Conservation (phyloP, 2,888 invertebrate genomes). For the Chymomyza amoena region DNA sequence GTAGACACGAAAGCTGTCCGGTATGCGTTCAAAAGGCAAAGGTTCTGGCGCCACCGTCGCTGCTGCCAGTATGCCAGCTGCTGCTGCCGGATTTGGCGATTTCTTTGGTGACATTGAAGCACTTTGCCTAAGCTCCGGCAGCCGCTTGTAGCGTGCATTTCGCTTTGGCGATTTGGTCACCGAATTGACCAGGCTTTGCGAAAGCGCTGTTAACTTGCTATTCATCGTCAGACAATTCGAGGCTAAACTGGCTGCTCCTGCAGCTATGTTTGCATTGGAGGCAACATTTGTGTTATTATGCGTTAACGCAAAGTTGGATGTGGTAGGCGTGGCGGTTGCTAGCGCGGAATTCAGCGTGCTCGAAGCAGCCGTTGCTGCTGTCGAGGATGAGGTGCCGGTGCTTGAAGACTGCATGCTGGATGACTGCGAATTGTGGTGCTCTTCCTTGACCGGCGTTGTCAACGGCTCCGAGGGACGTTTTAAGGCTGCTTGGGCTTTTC, state of each 20-base stretch:
- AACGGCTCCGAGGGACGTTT: constrained; percentile 76
- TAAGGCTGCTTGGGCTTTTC: constrained; percentile 83
- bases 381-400: constrained; percentile 46
- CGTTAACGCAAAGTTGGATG: constrained; percentile 45
- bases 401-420: constrained; percentile 61
- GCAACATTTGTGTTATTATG: constrained; percentile 49
- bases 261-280: constrained; percentile 51
- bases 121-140: constrained; percentile 68
- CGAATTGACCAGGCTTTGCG: constrained; percentile 36
- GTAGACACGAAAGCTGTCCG: constrained; percentile 81
- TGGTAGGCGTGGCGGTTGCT: constrained; percentile 41
- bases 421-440: constrained; percentile 67
- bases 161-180: constrained; percentile 76
- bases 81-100: constrained; percentile 68
- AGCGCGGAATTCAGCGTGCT: constrained; percentile 46
- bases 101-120: constrained; percentile 76
- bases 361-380: constrained; percentile 57
- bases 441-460: constrained; percentile 73
- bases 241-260: constrained; percentile 44
- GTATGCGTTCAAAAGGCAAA: constrained; percentile 72
- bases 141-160: constrained; percentile 72
- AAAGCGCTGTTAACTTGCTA: constrained; percentile 56
- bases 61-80: constrained; percentile 31
- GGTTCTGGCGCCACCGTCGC: constrained; percentile 41
- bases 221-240: constrained; percentile 58